Base-by-base conservation (phyloP, 2,113 vertebrate genomes). In the Cinclus mexicanus region DNA sequence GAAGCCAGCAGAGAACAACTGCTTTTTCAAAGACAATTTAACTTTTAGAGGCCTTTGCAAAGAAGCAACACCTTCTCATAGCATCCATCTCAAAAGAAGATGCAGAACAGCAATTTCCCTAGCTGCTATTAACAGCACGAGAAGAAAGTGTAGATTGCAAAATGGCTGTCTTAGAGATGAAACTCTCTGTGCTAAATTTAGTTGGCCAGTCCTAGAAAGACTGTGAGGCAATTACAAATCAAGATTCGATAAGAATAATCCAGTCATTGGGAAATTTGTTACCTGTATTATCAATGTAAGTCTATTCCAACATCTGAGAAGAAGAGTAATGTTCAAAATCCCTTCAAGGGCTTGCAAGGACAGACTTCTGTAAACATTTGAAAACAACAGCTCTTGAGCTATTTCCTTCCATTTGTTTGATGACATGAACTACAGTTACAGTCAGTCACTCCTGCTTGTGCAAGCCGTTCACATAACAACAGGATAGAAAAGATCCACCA, bases 381-480 rank as follows among this genome's bases (percentile, higher is more conserved):
- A 80, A 84, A 94, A 68, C 17, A 76, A 53, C 60, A 92, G 19
- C 59, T 90, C 75, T 55, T 76, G 75, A 87, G 55, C 50, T 59
- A 56, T 76, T 94, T 93, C 75, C 68, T 93, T 74, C 55, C 82
- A 86, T 52, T 91, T 76, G 41, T 82, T 76, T 80, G 64, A 75
- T 60, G 81, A 55, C 18, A 86, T 31, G 67, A 95, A 83, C 70
- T 69, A 72, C 75, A 86, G 78, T 18, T 59, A 42, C 42, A 80
- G 75, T 15, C 65, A 84, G 69, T 42, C 49, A 35, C 23, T 75
- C 49, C 74, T 80, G 37, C 59, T 55, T 31, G 12, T 83, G 47
- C 33, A 65, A 75, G 29, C 50, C 28, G 84, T 91, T 64, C 65
- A 82, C 0, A 0, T 28, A 90, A 76, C 14, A 74, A 76, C 13